These are phyloP conservation scores for Onthophagus sagittarius DNA, from an alignment of 2,888 invertebrate species.

Conservation along the genomic window DNA sequence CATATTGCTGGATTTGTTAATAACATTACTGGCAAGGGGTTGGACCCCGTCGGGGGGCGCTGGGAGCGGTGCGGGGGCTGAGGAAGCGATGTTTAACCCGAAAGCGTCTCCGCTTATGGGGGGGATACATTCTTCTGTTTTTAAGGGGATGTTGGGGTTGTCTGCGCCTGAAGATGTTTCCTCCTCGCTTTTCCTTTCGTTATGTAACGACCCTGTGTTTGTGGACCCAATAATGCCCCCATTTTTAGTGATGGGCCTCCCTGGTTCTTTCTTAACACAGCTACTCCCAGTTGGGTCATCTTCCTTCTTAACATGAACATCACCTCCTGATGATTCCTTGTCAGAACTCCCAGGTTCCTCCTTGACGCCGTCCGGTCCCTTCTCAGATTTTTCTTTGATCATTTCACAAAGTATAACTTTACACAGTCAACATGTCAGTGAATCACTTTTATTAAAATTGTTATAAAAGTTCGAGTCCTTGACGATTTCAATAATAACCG, in stretches of 20 bases:
- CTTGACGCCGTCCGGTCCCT: slow-evolving; percentile 48
- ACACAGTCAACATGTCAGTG: slow-evolving; percentile 39
- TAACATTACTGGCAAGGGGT: slow-evolving; percentile 72
- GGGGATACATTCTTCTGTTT: slow-evolving; percentile 44
- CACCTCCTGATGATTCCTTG: slow-evolving; percentile 44
- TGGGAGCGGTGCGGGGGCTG: slow-evolving; percentile 38
- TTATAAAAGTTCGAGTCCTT: slow-evolving; percentile 27
- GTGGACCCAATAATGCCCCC: slow-evolving; percentile 49
- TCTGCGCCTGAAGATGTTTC: slow-evolving; percentile 33
- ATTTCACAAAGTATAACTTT: slow-evolving; percentile 44
- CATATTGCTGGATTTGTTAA: slow-evolving; percentile 75
- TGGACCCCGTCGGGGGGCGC: slow-evolving; percentile 63
- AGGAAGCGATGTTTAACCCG: slow-evolving; percentile 39
- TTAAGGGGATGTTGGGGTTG: slow-evolving; percentile 38
- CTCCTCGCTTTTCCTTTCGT: slow-evolving; percentile 43
- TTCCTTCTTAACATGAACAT: slow-evolving; percentile 46
- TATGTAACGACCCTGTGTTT: slow-evolving; percentile 46
- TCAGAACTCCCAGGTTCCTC: slow-evolving; percentile 49
- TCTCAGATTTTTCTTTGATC: slow-evolving; percentile 52
- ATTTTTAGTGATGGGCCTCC: slow-evolving; percentile 46
- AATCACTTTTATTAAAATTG: slow-evolving; percentile 8
- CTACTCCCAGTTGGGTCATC: slow-evolving; percentile 43
- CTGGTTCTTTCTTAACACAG: slow-evolving; percentile 44
- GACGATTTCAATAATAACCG: slow-evolving; percentile 35
- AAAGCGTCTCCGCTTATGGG: slow-evolving; percentile 46